These are phyloP conservation scores for Xyrauchen texanus DNA, from an alignment of 2,113 vertebrate species.

Conservation along the genomic window DNA sequence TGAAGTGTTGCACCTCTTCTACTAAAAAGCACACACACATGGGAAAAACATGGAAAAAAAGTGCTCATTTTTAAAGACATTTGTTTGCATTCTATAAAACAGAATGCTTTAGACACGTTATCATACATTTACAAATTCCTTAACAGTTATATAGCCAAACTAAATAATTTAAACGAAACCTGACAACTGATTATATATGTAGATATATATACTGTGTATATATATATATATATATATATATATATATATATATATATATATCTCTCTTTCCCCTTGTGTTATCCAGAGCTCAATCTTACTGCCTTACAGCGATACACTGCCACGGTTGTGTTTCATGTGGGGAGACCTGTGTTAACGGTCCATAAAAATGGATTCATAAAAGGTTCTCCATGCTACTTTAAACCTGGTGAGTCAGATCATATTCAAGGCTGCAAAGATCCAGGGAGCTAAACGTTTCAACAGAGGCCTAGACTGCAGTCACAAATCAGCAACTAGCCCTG, in stretches of 20 bases:
- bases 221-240: no score
- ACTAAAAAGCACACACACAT: conserved; percentile 50
- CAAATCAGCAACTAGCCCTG: background rate
- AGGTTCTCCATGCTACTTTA: conserved; percentile 49
- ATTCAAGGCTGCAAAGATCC: conserved; percentile 44
- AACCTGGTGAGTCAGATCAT: conserved; percentile 39
- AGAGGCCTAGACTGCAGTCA: background rate
- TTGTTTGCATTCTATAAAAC: conserved; percentile 77
- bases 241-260: background rate
- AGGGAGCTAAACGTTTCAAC: conserved; percentile 21
- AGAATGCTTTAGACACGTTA: conserved; percentile 61
- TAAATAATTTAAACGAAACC: conserved; percentile 40
- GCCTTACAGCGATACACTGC: conserved; percentile 16
- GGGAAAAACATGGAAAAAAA: conserved; percentile 66
- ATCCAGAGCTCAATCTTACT: conserved; percentile 5
- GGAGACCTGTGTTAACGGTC: conserved; percentile 44
- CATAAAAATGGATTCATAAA: conserved; percentile 51
- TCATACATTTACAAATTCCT: conserved; percentile 37
- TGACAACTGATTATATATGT: conserved; percentile 21
- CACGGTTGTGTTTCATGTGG: conserved; percentile 9
- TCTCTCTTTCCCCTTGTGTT: conserved; percentile 34
- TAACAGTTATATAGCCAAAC: conserved; percentile 57
- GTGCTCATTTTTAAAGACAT: conserved; percentile 67
- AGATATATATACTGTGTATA: no score
- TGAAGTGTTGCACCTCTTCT: conserved; percentile 19